These are phyloP conservation scores for Dryobates pubescens DNA, from an alignment of 2,797 vertebrate species.

Conservation along the genomic window DNA sequence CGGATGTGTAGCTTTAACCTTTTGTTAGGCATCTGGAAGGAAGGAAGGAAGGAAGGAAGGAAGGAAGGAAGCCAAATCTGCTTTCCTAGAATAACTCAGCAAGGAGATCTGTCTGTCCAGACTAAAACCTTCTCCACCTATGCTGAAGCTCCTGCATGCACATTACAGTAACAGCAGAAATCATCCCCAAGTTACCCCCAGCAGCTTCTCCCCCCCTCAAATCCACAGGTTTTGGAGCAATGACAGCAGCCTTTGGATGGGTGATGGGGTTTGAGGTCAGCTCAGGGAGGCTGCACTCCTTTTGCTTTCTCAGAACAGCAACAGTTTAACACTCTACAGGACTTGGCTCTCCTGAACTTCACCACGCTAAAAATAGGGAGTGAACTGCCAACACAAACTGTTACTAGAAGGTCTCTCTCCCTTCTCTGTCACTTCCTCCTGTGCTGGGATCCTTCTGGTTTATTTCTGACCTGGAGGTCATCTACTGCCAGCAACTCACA, in stretches of 20 bases:
- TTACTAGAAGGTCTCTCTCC: neutral
- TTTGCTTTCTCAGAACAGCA: neutral
- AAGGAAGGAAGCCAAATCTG: neutral
- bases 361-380: neutral
- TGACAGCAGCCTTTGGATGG: fast-evolving
- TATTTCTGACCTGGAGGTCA: neutral
- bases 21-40: neutral
- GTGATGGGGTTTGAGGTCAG: neutral
- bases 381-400: neutral
- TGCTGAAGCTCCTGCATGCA: neutral
- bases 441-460: neutral
- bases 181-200: neutral
- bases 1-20: neutral
- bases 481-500: neutral
- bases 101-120: neutral
- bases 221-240: neutral
- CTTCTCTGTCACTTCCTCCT: neutral
- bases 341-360: neutral
- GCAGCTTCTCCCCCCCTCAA: neutral
- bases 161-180: neutral
- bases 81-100: neutral
- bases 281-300: neutral
- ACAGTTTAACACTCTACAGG: neutral
- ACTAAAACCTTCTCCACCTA: neutral
- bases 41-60: neutral